Base-by-base conservation (phyloP, 2,888 invertebrate genomes). In the Deilephila elpenor region DNA sequence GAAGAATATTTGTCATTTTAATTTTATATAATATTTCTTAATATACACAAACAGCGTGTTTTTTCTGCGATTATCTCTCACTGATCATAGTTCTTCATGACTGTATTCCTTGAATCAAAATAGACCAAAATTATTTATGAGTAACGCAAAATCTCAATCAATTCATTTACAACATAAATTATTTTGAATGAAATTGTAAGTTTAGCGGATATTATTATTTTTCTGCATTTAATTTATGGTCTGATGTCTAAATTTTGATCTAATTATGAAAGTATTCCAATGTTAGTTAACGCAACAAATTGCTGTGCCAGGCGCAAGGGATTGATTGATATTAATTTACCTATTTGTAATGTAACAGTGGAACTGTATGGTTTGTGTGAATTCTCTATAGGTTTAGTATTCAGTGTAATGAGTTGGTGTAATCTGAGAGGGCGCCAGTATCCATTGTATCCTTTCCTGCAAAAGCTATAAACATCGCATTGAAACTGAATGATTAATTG, bases 191-290 rank as follows among this genome's bases (percentile, higher is more conserved):
- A 44, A 44, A 44, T 44, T 14, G 1, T 44, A 44, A 11, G 44
- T 44, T 8, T 8, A 44, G 44, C 44, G 44, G 8, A 56, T n/a
- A 56, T 56, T 56, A 56, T 56, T n/a, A n/a, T n/a, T 56, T 5
- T 56, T 56, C 6, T 56, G n/a, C 5, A 6, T 56, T 56, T 17
- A 17, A 19, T n/a, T 56, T n/a, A 56, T 56, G 25, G 19, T 14
- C 44, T 64, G 20, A 44, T n/a, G 37, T 25, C 0, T 62, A 51
- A 20, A 64, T 64, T n/a, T 67, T 51, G 67, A 67, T 67, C 44
- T 67, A 25, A 51, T 44, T 2, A 20, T 51, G 6, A 37, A 37
- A 51, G 14, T 20, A 64, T 64, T 64, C 11, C 44, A 51, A 17
- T 1, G 14, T 19, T 67, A 67, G 67, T 51, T 67, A 51, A 51